Evolutionary conservation across 2,888 invertebrate species (phyloP).

Genomic region (Bellardia bayeri): DNA sequence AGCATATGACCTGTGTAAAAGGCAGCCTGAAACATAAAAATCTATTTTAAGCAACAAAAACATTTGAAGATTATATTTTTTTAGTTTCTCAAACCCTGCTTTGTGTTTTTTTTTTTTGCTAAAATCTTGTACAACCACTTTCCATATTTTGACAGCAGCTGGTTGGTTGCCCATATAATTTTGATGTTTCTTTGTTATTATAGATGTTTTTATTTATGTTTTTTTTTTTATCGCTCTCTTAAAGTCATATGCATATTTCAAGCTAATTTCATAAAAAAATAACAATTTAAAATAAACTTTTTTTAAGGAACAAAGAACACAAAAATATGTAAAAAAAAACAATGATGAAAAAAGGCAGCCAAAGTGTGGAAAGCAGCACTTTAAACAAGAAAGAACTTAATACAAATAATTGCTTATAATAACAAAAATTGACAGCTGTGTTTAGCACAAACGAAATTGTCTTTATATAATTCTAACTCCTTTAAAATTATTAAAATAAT

Average conservation of each 20-base stretch:
- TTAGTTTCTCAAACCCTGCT: conserved; percentile 38
- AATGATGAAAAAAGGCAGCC: conserved; percentile 32
- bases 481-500: background rate
- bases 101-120: background rate
- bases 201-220: conserved; percentile 2
- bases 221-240: conserved; percentile 10
- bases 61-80: no score
- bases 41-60: no score
- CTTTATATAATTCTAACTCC: background rate
- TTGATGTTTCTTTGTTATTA: conserved; percentile 35
- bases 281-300: background rate
- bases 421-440: conserved; percentile 12
- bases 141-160: conserved; percentile 68
- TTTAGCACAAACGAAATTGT: background rate
- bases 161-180: conserved; percentile 60
- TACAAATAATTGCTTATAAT: background rate
- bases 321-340: background rate
- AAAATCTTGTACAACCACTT: conserved; percentile 60
- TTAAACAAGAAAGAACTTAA: conserved; percentile 3
- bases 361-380: conserved; percentile 60
- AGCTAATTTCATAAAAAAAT: conserved; percentile 54
- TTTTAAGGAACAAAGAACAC: conserved; percentile 40
- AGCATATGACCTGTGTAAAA: background rate
- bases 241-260: conserved; percentile 56
- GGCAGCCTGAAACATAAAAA: no score